Evolutionary conservation across 2,888 invertebrate genomes (phyloP).

Genomic region (Ypsolopha scabrella): DNA sequence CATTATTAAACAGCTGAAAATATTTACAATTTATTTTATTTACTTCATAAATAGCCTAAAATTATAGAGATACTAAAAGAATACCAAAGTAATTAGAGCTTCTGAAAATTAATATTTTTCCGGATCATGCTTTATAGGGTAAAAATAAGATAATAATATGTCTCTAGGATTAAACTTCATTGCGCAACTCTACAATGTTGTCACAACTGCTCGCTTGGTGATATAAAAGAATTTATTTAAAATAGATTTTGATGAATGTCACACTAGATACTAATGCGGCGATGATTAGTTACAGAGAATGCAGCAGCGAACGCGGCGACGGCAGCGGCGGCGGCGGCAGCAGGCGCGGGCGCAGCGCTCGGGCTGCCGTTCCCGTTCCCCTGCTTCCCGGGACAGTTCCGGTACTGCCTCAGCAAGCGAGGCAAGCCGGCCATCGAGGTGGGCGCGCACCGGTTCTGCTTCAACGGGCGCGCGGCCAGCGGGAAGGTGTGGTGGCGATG

Average conservation of each 20-base stretch:
- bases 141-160: no score
- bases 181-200: not conserved
- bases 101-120: no score
- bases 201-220: no score
- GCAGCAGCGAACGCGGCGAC: slow-evolving; percentile 9
- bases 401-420: slow-evolving; percentile 61
- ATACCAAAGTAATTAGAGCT: no score
- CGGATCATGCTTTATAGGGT: no score
- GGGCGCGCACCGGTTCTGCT: slow-evolving; percentile 61
- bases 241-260: no score
- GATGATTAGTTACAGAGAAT: not conserved
- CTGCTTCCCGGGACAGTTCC: slow-evolving; percentile 61
- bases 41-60: no score
- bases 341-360: slow-evolving; percentile 30
- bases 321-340: slow-evolving; percentile 18
- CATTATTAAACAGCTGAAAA: no score
- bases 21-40: no score
- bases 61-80: no score
- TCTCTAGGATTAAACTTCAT: not conserved
- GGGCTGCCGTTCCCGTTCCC: slow-evolving; percentile 61
- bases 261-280: not conserved
- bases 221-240: no score
- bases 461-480: slow-evolving; percentile 61
- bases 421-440: slow-evolving; percentile 64
- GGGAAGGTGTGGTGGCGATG: slow-evolving; percentile 67